Conservation (phyloP, 2,797 vertebrate genomes). For the Catostomus latipinnis region DNA sequence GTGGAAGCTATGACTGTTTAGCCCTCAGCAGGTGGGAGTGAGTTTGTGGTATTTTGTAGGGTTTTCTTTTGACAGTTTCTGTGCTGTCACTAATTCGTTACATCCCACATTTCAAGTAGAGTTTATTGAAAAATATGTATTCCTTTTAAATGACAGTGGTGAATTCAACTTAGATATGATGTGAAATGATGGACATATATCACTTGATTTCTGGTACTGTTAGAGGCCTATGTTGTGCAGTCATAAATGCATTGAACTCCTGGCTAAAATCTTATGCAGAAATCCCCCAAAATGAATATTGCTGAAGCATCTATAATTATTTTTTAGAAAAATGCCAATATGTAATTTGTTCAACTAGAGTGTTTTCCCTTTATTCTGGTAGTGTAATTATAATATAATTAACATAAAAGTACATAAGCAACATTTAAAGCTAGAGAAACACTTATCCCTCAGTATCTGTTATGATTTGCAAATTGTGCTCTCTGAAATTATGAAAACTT, state of each 20-base stretch:
- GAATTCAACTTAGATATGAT: neutral
- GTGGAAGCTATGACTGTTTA: constrained; percentile 29
- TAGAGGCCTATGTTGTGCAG: neutral
- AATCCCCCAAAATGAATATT: neutral
- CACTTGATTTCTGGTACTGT: neutral
- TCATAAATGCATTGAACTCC: neutral
- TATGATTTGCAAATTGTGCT: neutral
- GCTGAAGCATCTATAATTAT: neutral
- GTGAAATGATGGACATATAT: neutral
- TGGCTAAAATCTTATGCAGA: too few relatives aligned
- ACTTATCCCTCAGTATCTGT: constrained; percentile 4
- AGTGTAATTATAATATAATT: neutral
- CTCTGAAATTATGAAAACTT: constrained; percentile 1
- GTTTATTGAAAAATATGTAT: constrained; percentile 19
- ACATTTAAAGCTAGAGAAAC: neutral
- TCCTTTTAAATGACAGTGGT: neutral
- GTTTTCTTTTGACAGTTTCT: constrained; percentile 41
- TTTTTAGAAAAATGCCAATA: neutral
- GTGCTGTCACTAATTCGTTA: constrained; percentile 31
- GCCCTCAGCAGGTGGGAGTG: constrained; percentile 9
- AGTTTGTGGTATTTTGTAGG: constrained; percentile 36
- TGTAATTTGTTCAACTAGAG: neutral
- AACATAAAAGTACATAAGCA: neutral
- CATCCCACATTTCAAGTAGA: constrained; percentile 35
- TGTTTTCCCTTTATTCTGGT: neutral